Conservation (phyloP, 1,140 invertebrate genomes). For the Cephus cinctus region DNA sequence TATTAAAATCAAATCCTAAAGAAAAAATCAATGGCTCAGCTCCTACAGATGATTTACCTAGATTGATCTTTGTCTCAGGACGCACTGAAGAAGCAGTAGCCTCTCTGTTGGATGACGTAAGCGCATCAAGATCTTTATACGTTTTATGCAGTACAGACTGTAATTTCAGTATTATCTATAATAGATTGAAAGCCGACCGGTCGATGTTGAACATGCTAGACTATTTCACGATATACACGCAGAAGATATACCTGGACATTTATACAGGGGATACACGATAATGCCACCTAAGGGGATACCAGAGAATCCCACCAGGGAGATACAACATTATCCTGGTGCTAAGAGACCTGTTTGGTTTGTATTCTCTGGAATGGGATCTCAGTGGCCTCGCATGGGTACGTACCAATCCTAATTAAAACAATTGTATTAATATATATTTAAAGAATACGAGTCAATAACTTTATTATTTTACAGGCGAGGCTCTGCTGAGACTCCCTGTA, state of each 20-base stretch:
- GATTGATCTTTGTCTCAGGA: constrained; percentile 66
- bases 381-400: constrained; percentile 83
- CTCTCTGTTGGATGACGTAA: constrained; percentile 65
- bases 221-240: constrained; percentile 56
- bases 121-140: constrained; percentile 15
- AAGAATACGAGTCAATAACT: not conserved
- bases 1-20: constrained; percentile 61
- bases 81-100: constrained; percentile 73
- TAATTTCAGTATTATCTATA: constrained; percentile 8
- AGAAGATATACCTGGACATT: constrained; percentile 61
- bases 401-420: not conserved
- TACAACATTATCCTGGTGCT: constrained; percentile 62
- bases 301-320: constrained; percentile 48
- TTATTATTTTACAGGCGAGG: constrained; percentile 21
- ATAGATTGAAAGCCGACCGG: constrained; percentile 50
- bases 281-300: constrained; percentile 43
- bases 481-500: constrained; percentile 62
- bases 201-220: constrained; percentile 60
- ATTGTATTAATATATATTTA: not conserved
- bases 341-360: constrained; percentile 80
- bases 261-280: constrained; percentile 63
- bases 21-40: constrained; percentile 54
- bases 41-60: constrained; percentile 58
- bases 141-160: constrained; percentile 29
- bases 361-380: constrained; percentile 89